Base-by-base conservation (phyloP, 2,888 invertebrate genomes). In the Troilus luridus region DNA sequence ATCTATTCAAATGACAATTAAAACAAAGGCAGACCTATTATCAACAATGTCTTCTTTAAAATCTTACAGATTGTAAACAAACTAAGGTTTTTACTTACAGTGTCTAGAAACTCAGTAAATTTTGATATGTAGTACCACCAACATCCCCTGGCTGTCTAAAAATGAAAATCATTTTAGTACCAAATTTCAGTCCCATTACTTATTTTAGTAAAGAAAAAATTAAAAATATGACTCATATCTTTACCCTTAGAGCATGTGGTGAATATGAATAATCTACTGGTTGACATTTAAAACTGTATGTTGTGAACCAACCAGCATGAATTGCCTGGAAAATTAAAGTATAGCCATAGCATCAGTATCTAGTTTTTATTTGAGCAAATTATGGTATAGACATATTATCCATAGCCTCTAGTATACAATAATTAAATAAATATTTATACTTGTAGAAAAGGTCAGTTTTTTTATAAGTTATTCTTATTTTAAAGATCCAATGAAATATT, bases 111-210 rank as follows among this genome's bases (percentile, higher is more conserved):
- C 94, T 99, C 99, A 91, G 98, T 97, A 94, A 98, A 98, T 94
- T 99, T 99, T 59, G 98, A 98, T 93, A 98, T 96, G 94, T 97
- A 98, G 94, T 98, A 98, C 98, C 97, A 98, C 98, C 98, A 98
- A 94, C 98, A 98, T 62, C 97, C 97, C 64, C 94, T 94, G 8
- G 97, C 97, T 95, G 98, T 97, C 98, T 98, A 95, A 90, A 95
- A 93, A 92, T 90, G 85, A 91, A 91, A 91, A 59, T 88, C 0
- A 90, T n/a, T 12, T 62, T 89, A 58, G 6, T 89, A 59, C 64
- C 5, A 54, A 67, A 67, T 89, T 24, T 19, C 1, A 41, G 41
- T n/a, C n/a, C n/a, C n/a, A 41, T 41, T 41, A 41, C 41, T 41
- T 41, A 41, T 41, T 41, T n/a, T 41, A 41, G 41, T 41, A 41